Evolutionary conservation across 2,888 invertebrate genomes (phyloP).

Genomic region (Drosophila mettleri): DNA sequence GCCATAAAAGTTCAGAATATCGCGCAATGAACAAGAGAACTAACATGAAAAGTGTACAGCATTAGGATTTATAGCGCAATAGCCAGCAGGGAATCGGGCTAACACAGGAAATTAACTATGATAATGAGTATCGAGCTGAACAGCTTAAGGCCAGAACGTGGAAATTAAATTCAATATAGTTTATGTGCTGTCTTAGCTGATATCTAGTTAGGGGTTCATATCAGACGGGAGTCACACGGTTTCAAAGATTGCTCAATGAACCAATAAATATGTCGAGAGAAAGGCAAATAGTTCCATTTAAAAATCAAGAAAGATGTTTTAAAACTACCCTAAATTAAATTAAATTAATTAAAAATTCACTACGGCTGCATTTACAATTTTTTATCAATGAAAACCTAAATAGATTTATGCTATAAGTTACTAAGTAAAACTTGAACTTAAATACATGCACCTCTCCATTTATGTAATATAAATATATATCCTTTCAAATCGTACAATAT

Average conservation of each 20-base stretch:
- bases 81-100: conserved; percentile 13
- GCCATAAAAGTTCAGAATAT: conserved; percentile 40
- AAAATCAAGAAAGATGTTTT: too few species aligned
- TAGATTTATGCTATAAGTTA: too few species aligned
- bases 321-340: too few species aligned
- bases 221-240: not conserved
- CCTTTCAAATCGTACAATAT: too few species aligned
- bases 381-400: too few species aligned
- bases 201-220: not conserved
- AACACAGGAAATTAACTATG: conserved; percentile 10
- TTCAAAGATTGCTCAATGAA: not conserved
- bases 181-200: not conserved
- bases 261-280: too few species aligned
- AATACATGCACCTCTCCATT: too few species aligned
- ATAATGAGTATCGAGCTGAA: conserved; percentile 19
- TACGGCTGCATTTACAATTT: too few species aligned
- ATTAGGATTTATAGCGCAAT: conserved; percentile 37
- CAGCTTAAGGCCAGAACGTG: conserved; percentile 6
- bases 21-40: conserved; percentile 10
- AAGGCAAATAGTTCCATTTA: too few species aligned
- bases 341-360: too few species aligned
- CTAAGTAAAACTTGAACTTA: too few species aligned
- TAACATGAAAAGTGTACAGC: conserved; percentile 31
- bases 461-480: too few species aligned
- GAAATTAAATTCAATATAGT: not conserved